Evolutionary conservation across 2,113 vertebrate genomes (phyloP).

Genomic region (Phyllostomus hastatus): DNA sequence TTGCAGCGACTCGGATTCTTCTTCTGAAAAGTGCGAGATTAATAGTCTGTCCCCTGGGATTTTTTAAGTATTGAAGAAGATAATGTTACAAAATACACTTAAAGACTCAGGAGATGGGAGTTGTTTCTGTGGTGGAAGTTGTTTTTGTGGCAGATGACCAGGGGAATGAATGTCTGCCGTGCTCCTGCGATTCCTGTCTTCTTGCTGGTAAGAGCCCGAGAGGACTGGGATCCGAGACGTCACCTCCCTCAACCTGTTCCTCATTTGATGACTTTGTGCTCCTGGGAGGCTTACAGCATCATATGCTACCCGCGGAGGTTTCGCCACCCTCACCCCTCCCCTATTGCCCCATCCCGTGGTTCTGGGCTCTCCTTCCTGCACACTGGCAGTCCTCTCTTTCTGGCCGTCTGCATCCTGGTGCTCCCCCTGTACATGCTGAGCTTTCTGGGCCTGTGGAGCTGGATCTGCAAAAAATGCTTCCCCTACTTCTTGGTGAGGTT

Average conservation of each 20-base stretch:
- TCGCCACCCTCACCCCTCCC: not conserved
- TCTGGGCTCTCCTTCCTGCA: not conserved
- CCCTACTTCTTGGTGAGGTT: slow-evolving; percentile 74
- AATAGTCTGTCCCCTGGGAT: not conserved
- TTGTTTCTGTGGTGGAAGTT: not conserved
- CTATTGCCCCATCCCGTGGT: not conserved
- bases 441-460: slow-evolving; percentile 80
- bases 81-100: not conserved
- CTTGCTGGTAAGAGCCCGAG: not conserved
- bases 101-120: not conserved
- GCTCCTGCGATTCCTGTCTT: not conserved
- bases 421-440: slow-evolving; percentile 83
- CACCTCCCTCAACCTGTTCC: not conserved
- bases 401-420: slow-evolving; percentile 63
- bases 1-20: not conserved
- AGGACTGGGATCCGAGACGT: not conserved
- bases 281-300: not conserved
- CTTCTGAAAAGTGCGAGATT: not conserved
- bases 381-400: not conserved
- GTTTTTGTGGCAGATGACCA: not conserved
- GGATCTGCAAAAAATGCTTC: slow-evolving; percentile 81
- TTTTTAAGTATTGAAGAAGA: not conserved
- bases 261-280: not conserved
- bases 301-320: not conserved
- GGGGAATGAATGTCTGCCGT: not conserved